Evolutionary conservation across 2,797 vertebrate genomes (phyloP).

Genomic region (Cyclopterus lumpus): DNA sequence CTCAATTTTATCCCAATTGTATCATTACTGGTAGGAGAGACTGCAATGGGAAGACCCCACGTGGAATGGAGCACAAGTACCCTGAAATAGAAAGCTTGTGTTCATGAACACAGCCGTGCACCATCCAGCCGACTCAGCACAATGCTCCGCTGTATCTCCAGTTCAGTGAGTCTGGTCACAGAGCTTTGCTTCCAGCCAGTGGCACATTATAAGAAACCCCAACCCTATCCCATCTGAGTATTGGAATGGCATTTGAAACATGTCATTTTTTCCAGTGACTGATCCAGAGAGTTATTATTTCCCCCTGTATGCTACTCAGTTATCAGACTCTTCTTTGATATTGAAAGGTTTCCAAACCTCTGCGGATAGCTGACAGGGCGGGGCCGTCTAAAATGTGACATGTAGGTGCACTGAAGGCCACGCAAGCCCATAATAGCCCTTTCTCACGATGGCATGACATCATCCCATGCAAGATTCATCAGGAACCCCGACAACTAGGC

Average conservation of each 20-base stretch:
- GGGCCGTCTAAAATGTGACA: slow-evolving; percentile 28
- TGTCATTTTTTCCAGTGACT: neutral
- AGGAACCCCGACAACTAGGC: slow-evolving; percentile 49
- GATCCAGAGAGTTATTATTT: neutral
- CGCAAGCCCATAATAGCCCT: slow-evolving; percentile 36
- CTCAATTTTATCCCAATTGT: neutral
- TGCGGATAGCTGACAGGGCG: neutral
- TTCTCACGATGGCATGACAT: slow-evolving; percentile 48
- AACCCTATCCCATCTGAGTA: neutral
- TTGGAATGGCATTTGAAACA: neutral
- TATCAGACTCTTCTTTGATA: neutral
- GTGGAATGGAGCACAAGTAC: neutral
- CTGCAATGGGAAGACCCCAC: no score
- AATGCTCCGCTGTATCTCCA: slow-evolving; percentile 12
- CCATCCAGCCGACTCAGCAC: slow-evolving; percentile 22
- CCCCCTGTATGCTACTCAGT: neutral
- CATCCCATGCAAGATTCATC: slow-evolving; percentile 65
- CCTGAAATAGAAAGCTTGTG: neutral
- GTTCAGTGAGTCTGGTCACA: slow-evolving; percentile 6
- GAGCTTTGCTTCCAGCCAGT: neutral
- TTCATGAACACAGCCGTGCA: slow-evolving; percentile 4
- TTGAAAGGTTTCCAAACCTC: neutral
- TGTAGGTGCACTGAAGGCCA: slow-evolving; percentile 9
- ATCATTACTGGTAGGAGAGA: neutral
- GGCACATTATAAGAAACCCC: neutral